Percentiles rank a stretch among this genome's conserved stretches.
These are phyloP conservation scores for Planiliza haematocheilus DNA, from an alignment of 2,113 vertebrate species.

Conservation along the genomic window DNA sequence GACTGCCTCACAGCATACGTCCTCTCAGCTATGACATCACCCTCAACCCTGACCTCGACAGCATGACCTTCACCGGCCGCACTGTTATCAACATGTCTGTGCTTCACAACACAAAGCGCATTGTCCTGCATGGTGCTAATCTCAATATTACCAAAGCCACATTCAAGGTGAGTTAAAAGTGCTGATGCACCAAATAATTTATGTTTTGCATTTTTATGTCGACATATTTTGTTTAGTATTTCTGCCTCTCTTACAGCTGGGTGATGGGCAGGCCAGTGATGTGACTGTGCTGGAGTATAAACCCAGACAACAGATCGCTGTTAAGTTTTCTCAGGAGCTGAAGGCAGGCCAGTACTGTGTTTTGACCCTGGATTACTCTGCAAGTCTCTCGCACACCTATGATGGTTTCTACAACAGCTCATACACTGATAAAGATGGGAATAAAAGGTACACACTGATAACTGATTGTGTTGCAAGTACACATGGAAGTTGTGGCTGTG, in stretches of 20 bases:
- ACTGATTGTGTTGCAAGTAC: background rate
- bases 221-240: background rate
- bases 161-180: slow-evolving; percentile 67
- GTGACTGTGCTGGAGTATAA: slow-evolving; percentile 88
- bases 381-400: slow-evolving; percentile 88
- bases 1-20: slow-evolving; percentile 86
- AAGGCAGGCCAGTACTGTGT: slow-evolving; percentile 84
- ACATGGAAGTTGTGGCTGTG: background rate
- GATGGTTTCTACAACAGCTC: slow-evolving; percentile 93
- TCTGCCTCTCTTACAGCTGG: slow-evolving; percentile 56
- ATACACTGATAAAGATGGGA: slow-evolving; percentile 84
- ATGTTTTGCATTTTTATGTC: background rate
- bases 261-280: slow-evolving; percentile 32
- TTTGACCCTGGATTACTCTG: slow-evolving; percentile 86
- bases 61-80: slow-evolving; percentile 86
- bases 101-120: slow-evolving; percentile 81
- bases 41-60: slow-evolving; percentile 88
- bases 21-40: slow-evolving; percentile 90
- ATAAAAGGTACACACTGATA: slow-evolving; percentile 77
- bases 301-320: slow-evolving; percentile 89
- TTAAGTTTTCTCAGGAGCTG: slow-evolving; percentile 84
- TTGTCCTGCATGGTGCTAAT: slow-evolving; percentile 90
- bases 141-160: slow-evolving; percentile 87
- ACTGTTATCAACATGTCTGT: slow-evolving; percentile 86
- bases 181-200: background rate